Evolutionary conservation across 2,888 invertebrate species (phyloP), one percentile per base, ranked within the genome.

Genomic region (Acrocera orbiculus): DNA sequence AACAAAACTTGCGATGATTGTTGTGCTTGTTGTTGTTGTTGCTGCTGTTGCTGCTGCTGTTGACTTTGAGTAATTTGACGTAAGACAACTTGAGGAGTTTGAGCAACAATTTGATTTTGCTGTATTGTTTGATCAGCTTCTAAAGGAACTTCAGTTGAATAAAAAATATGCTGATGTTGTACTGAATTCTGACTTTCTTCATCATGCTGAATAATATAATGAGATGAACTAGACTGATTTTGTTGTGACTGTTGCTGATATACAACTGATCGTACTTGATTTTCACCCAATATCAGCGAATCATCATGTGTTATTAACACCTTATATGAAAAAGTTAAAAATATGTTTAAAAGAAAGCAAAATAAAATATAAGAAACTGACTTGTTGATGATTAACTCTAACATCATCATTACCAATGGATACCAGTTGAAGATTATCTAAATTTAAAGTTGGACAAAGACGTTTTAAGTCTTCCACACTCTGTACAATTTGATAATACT

Each of bases 401-500:
- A 43, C 54, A 41, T 58, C 56, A 25, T 56, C 54, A 37, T 51
- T 49, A 15, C 52, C 51, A 27, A 58, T 50, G 41, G 54, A 51
- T 22, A 59, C 52, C 3, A 56, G 52, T 43, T 60, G 59, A 34
- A 59, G 45, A 30, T 42, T 45, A 16, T 66, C 66, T 47, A 67
- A 61, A 51, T 68, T 64, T 47, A 69, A 54, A 50, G 70, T 73
- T 41, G 71, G 68, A 53, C 70, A 73, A 50, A 69, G 70, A 50
- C 71, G 67, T 55, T 71, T 70, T 42, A 71, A 52, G 46, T 74
- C 72, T 46, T 73, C 73, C 44, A 67, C 59, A 60, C 65, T 67
- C 53, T 68, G 67, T 54, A 71, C 65, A 52, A 75, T 70, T 49
- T 74, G 73, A 56, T 67, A 75, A 61, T 69, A 75, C 58, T 75